Evolutionary conservation across 2,113 vertebrate species (phyloP).

Genomic region (Calypte anna): DNA sequence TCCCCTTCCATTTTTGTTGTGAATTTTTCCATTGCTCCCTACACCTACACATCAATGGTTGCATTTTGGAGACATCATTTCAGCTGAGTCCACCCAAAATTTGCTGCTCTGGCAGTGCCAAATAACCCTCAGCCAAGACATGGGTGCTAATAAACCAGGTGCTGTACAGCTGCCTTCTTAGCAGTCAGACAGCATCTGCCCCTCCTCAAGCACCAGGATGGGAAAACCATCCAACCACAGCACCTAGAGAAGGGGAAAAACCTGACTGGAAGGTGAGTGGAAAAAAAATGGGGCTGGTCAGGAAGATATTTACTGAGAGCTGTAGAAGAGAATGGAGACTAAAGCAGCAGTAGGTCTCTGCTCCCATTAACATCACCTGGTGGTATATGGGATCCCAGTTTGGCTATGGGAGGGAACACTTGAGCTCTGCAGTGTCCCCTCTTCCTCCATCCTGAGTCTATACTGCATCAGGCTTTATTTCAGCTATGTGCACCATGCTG

Average conservation of each 20-base stretch:
- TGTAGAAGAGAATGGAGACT: neutral
- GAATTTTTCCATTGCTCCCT: neutral
- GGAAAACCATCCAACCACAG: neutral
- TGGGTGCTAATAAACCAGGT: neutral
- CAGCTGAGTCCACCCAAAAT: neutral
- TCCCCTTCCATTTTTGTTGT: neutral
- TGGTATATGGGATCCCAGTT: neutral
- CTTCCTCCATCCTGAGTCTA: neutral
- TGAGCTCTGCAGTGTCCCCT: neutral
- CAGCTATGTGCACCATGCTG: neutral
- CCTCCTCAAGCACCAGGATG: neutral
- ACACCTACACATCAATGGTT: neutral
- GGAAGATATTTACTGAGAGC: neutral
- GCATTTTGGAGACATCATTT: neutral
- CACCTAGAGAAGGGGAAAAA: neutral
- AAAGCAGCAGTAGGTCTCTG: neutral
- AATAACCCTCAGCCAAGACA: neutral
- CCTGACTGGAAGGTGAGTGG: neutral
- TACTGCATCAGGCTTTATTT: neutral
- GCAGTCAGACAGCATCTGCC: neutral
- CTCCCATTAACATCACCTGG: neutral
- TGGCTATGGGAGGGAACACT: neutral
- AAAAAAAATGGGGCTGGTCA: neutral
- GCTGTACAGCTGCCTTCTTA: neutral
- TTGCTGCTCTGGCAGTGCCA: neutral